Evolutionary conservation across 2,888 invertebrate genomes (phyloP), one percentile per base, ranked within the genome.

Genomic region (Cistogaster globosa): DNA sequence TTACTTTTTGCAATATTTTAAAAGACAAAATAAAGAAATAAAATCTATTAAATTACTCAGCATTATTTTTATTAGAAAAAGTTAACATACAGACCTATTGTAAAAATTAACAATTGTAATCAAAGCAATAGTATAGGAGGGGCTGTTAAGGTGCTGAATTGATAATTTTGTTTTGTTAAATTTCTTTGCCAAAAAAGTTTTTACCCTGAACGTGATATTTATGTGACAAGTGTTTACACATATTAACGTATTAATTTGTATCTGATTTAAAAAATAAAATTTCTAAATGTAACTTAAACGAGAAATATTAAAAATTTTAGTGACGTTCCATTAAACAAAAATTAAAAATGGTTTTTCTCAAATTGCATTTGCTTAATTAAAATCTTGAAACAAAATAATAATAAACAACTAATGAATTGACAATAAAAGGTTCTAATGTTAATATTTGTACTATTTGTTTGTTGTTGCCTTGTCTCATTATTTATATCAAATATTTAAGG

Each of bases 151-250:
- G 32, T 7, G 32, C 6, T 32, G 32, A 32, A 7, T 5, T 42
- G 2, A 6, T 42, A 6, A 12, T 12, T 12, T 12, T 1, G 8
- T 7, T 42, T 42, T 42, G 9, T 12, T 32, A 12, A 42, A 11
- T 42, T 42, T 42, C 9, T 42, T 42, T 42, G 42, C 42, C 42
- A 48, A 48, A 48, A 48, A 48, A 48, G 1, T 51, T 57, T 78
- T 58, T 53, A 71, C 74, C 75, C 83, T 79, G 75, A 75, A 84
- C 75, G 78, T 83, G 26, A 26, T 26, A 4, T 4, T 26, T 26
- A 26, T 2, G 26, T 26, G 74, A 79, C 22, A 22, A 63, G 65
- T 51, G 65, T 71, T 62, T 53, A 26, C 53, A 51, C 65, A 51
- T 48, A n/a, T 12, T 45, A 1, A 12, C 4, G 48, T 48, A 48